Conservation (phyloP, 2,888 invertebrate species). For the Ophraella communa region DNA sequence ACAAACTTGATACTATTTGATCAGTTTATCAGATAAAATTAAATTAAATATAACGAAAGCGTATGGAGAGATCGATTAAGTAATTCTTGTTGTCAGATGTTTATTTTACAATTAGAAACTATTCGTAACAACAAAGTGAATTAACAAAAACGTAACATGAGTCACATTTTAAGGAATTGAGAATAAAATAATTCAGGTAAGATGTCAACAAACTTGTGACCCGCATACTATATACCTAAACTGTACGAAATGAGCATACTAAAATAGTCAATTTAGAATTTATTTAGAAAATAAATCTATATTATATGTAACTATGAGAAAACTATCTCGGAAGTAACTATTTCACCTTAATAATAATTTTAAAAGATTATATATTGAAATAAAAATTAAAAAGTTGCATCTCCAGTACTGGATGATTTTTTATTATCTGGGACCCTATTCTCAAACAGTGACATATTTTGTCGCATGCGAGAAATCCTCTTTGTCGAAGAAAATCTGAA, state of each 20-base stretch:
- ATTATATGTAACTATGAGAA: too few relatives aligned
- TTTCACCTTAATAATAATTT: too few relatives aligned
- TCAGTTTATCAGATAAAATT: neutral
- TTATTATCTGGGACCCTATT: too few relatives aligned
- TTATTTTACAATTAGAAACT: neutral
- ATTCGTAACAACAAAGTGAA: neutral
- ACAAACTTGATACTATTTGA: too few relatives aligned
- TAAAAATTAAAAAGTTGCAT: too few relatives aligned
- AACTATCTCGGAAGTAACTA: too few relatives aligned
- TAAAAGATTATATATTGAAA: too few relatives aligned
- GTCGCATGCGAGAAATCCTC: too few relatives aligned
- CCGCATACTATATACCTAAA: neutral
- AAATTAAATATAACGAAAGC: neutral
- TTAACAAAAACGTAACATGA: neutral
- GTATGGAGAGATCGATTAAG: neutral
- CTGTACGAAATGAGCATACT: conserved; percentile 4
- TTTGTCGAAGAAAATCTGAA: too few relatives aligned
- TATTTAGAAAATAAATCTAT: too few relatives aligned
- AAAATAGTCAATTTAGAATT: neutral
- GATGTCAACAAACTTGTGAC: conserved; percentile 18
- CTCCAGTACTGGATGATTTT: too few relatives aligned
- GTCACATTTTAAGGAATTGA: neutral
- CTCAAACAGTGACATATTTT: too few relatives aligned
- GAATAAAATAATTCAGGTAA: neutral
- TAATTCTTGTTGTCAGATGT: neutral